These are phyloP conservation scores for Whitmania pigra DNA, from an alignment of 1,140 invertebrate genomes.

Conservation along the genomic window DNA sequence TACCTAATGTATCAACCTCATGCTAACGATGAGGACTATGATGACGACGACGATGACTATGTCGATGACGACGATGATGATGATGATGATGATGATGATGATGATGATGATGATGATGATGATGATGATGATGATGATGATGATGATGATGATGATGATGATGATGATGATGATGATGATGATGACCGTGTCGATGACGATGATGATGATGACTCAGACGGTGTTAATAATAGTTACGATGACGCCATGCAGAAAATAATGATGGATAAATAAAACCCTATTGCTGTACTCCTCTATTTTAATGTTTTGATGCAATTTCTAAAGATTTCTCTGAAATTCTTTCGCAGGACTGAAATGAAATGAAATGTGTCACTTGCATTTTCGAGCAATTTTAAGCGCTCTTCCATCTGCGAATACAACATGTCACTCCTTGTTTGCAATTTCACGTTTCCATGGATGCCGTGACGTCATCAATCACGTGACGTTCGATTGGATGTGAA, in stretches of 20 bases:
- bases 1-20: not conserved
- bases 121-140: slow-evolving; percentile 4
- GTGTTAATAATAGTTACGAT: not conserved
- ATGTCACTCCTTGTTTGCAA: too few relatives aligned
- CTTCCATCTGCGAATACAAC: too few relatives aligned
- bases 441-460: too few relatives aligned
- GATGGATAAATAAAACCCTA: not conserved
- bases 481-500: too few relatives aligned
- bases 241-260: not conserved
- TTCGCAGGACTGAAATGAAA: too few relatives aligned
- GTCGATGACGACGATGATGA: not conserved
- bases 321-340: too few relatives aligned
- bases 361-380: too few relatives aligned
- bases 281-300: too few relatives aligned
- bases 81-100: not conserved
- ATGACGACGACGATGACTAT: not conserved
- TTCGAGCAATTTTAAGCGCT: too few relatives aligned
- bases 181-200: not conserved
- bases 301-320: too few relatives aligned
- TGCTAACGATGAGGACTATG: not conserved
- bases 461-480: too few relatives aligned
- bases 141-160: slow-evolving; percentile 10
- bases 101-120: not conserved
- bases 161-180: slow-evolving; percentile 11
- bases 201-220: not conserved